Evolutionary conservation across 2,797 vertebrate genomes (phyloP).

Genomic region (Gouania willdenowi): DNA sequence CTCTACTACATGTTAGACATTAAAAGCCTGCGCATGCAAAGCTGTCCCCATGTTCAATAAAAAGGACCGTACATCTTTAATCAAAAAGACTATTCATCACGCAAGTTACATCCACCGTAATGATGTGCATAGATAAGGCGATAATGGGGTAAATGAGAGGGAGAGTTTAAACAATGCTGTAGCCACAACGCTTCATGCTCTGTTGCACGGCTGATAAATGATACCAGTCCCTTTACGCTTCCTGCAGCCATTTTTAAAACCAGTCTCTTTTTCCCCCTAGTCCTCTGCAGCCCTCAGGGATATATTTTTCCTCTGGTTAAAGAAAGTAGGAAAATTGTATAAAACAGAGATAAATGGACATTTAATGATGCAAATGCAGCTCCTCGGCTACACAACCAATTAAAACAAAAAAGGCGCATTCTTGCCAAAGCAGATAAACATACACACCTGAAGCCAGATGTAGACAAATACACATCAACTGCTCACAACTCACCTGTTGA

Average conservation of each 20-base stretch:
- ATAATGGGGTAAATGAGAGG: constrained; percentile 71
- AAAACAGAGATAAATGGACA: neutral
- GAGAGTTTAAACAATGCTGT: constrained; percentile 63
- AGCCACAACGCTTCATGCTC: constrained; percentile 58
- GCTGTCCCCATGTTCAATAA: constrained; percentile 53
- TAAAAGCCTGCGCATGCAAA: constrained; percentile 10
- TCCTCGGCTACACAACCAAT: neutral
- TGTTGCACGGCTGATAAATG: constrained; percentile 63
- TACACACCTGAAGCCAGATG: constrained; percentile 24
- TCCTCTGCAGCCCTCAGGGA: neutral
- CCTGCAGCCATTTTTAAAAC: constrained; percentile 23
- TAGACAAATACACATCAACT: too few species aligned
- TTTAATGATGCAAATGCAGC: neutral
- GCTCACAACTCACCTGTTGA: constrained; percentile 56
- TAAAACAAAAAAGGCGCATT: neutral
- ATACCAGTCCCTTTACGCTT: constrained; percentile 41
- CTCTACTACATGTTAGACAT: constrained; percentile 2
- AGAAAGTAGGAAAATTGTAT: neutral
- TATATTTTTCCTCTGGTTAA: neutral
- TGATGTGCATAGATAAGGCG: constrained; percentile 66
- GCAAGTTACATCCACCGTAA: constrained; percentile 51
- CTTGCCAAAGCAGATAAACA: neutral
- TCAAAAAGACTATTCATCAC: constrained; percentile 68
- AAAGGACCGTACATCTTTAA: constrained; percentile 53
- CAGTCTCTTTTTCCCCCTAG: constrained; percentile 2